These are phyloP conservation scores for Agelaius tricolor DNA, from an alignment of 2,113 vertebrate species.

Conservation along the genomic window DNA sequence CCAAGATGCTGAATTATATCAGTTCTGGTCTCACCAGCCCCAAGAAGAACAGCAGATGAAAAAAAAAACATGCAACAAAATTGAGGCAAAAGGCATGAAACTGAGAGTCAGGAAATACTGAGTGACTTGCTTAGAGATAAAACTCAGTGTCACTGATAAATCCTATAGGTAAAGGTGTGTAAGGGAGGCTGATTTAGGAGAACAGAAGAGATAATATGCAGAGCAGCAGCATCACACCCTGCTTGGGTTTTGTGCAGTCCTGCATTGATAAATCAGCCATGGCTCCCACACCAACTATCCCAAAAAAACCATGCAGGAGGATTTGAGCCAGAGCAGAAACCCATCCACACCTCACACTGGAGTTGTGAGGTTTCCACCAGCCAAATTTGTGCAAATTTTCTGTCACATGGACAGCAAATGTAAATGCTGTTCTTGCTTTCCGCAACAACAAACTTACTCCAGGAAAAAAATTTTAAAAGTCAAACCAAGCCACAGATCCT, in stretches of 20 bases:
- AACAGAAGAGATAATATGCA: neutral
- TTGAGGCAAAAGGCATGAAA: neutral
- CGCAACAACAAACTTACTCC: neutral
- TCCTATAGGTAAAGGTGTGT: neutral
- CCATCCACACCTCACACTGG: neutral
- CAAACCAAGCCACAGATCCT: neutral
- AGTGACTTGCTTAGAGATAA: neutral
- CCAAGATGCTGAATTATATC: neutral
- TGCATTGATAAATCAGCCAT: neutral
- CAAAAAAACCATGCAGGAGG: rapidly evolving
- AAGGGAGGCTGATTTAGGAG: neutral
- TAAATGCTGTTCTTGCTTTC: neutral
- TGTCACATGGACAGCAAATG: neutral
- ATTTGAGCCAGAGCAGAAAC: neutral
- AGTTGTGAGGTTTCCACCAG: too few relatives aligned
- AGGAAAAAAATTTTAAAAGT: too few relatives aligned
- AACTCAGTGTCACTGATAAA: neutral
- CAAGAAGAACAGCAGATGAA: neutral
- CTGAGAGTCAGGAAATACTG: neutral
- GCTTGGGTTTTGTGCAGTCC: neutral
- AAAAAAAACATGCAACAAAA: neutral
- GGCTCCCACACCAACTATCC: rapidly evolving
- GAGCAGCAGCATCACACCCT: neutral
- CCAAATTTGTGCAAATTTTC: neutral
- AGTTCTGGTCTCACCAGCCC: neutral